A percentile compares a stretch with the other conserved stretches of the same genome.
Evolutionary conservation across 1,140 invertebrate genomes (phyloP).

Genomic region (Brachionus plicatilis): DNA sequence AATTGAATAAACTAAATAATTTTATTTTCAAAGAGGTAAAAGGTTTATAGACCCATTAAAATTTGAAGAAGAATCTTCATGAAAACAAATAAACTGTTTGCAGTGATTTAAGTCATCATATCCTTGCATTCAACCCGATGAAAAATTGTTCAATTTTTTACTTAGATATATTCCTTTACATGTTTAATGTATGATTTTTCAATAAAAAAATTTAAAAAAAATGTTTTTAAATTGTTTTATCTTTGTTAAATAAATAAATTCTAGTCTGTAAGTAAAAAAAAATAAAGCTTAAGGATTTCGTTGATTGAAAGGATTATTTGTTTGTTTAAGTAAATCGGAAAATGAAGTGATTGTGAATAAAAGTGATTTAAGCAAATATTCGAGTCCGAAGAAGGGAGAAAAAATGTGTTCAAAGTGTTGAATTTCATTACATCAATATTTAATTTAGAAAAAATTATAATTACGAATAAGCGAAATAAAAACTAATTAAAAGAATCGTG

Average conservation of each 20-base stretch:
- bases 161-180: neutral
- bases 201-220: neutral
- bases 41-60: neutral
- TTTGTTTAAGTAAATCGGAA: neutral
- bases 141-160: neutral
- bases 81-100: neutral
- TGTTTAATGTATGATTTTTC: neutral
- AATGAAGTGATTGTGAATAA: no score
- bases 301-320: neutral
- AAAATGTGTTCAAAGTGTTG: neutral
- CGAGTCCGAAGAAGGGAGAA: neutral
- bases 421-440: conserved; percentile 4
- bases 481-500: conserved; percentile 7
- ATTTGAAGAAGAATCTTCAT: neutral
- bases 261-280: neutral
- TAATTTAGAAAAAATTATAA: neutral
- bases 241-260: neutral
- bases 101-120: neutral
- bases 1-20: neutral
- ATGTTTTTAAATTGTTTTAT: neutral
- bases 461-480: neutral
- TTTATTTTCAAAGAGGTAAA: neutral
- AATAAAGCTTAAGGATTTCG: no score
- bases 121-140: neutral
- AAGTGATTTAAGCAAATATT: no score